Evolutionary conservation across 2,113 vertebrate species (phyloP).

Genomic region (Phainopepla nitens): DNA sequence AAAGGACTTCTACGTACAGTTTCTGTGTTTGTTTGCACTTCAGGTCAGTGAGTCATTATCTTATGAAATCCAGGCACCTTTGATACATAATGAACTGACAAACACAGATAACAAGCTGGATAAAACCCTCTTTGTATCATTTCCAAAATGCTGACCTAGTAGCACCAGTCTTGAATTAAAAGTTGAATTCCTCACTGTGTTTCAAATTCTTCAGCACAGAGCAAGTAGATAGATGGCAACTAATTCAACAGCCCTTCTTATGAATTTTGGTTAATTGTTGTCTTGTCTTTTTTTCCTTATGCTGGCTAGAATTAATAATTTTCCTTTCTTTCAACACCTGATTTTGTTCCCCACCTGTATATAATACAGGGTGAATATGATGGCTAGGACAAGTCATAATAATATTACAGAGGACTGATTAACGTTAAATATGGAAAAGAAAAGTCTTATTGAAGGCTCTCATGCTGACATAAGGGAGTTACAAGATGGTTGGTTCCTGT

Average conservation of each 20-base stretch:
- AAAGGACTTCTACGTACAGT: not conserved
- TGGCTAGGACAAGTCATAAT: not conserved
- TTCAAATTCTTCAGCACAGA: constrained; percentile 17
- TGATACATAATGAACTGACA: constrained; percentile 48
- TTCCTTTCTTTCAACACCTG: constrained; percentile 53
- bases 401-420: not conserved
- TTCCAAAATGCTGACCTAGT: constrained; percentile 32
- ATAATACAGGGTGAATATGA: not conserved
- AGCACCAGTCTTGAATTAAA: constrained; percentile 2
- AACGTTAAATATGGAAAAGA: not conserved
- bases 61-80: constrained; percentile 53
- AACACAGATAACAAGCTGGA: constrained; percentile 57
- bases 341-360: not conserved
- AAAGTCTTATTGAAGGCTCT: not conserved
- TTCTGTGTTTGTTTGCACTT: constrained; percentile 56
- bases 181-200: not conserved
- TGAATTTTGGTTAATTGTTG: not conserved
- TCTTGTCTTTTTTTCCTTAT: constrained; percentile 33
- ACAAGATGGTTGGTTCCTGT: not conserved
- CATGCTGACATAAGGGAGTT: not conserved
- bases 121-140: constrained; percentile 42
- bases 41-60: constrained; percentile 56
- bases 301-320: not conserved
- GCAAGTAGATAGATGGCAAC: not conserved
- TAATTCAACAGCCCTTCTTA: not conserved